Evolutionary conservation across 2,888 invertebrate species (phyloP).

Genomic region (Coecobrya sp.): DNA sequence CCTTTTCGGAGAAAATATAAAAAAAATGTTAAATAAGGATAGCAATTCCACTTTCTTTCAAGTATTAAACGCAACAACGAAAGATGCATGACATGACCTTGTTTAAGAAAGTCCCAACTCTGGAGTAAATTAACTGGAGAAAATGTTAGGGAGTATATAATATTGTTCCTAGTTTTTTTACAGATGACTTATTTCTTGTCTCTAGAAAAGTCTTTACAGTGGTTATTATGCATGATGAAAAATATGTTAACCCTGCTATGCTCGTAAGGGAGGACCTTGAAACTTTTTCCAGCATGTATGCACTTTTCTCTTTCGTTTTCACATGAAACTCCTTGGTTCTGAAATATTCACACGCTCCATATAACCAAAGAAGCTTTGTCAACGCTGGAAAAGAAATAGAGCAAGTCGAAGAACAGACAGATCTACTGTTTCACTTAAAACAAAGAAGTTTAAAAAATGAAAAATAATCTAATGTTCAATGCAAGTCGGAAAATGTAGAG

Average conservation of each 20-base stretch:
- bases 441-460: neutral
- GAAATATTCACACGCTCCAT: neutral
- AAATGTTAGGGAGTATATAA: neutral
- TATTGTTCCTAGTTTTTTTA: constrained; percentile 10
- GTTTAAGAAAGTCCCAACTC: neutral
- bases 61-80: neutral
- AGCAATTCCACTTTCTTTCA: neutral
- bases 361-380: neutral
- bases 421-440: neutral
- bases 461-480: neutral
- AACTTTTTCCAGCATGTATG: constrained; percentile 29
- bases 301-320: neutral
- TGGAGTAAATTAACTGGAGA: neutral
- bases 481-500: neutral
- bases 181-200: constrained; percentile 20
- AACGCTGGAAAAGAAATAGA: neutral
- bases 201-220: neutral
- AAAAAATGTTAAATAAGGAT: neutral
- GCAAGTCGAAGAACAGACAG: neutral
- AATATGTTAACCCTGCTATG: neutral
- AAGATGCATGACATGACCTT: neutral
- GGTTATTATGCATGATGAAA: neutral
- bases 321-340: neutral
- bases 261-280: neutral
- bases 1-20: neutral